Evolutionary conservation across 2,888 invertebrate genomes (phyloP).

Genomic region (Amiota communis): DNA sequence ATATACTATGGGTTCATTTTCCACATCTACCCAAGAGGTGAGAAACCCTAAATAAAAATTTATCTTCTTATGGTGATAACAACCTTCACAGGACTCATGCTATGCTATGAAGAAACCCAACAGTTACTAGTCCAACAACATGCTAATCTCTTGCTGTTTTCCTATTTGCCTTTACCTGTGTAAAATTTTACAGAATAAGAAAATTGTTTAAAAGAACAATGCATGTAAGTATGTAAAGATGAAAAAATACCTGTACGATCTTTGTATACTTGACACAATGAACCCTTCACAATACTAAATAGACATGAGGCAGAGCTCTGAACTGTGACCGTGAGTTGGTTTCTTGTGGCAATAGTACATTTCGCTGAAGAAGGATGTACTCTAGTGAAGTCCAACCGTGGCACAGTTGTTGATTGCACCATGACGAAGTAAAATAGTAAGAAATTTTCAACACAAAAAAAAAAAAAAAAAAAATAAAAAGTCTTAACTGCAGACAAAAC

Average conservation of each 20-base stretch:
- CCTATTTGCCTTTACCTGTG: no score
- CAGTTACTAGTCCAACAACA: no score
- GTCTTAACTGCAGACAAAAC: not conserved
- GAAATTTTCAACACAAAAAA: not conserved
- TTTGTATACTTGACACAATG: conserved; percentile 59
- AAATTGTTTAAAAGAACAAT: no score
- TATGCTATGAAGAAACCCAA: no score
- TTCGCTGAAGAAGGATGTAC: conserved; percentile 31
- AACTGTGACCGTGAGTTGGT: conserved; percentile 51
- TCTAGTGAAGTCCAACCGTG: conserved; percentile 45
- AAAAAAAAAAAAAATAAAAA: not conserved
- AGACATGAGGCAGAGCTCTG: conserved; percentile 50
- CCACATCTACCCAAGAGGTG: no score
- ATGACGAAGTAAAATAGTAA: not conserved
- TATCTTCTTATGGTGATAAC: no score
- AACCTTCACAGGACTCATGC: no score
- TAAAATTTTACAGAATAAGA: no score
- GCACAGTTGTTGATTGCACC: conserved; percentile 41
- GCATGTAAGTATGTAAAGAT: no score
- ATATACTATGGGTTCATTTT: no score
- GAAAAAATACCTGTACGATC: conserved; percentile 58
- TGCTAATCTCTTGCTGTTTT: no score
- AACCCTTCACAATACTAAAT: conserved; percentile 45
- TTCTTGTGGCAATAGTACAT: conserved; percentile 35
- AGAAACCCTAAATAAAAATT: no score